These are phyloP conservation scores for Cnemophilus loriae DNA, from an alignment of 2,113 vertebrate species.

Conservation along the genomic window DNA sequence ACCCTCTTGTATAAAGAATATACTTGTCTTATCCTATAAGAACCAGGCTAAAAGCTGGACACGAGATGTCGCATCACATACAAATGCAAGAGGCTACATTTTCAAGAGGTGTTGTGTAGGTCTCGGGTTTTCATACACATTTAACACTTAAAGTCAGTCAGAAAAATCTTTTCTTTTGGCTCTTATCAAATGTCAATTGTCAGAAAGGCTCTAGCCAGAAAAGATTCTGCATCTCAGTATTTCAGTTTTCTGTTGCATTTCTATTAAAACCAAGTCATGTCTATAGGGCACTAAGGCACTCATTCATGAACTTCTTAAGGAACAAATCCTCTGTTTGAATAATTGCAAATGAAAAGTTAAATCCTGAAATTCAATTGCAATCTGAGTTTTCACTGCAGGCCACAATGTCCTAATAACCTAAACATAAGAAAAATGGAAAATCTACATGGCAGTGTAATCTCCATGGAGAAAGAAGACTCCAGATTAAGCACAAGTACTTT, in stretches of 20 bases:
- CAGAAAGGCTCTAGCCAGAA: not conserved
- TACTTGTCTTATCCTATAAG: not conserved
- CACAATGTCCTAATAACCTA: not conserved
- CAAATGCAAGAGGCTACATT: not conserved
- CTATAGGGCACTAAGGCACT: not conserved
- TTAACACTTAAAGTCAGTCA: not conserved
- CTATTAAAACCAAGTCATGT: not conserved
- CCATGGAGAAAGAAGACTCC: not conserved
- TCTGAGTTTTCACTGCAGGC: slow-evolving; percentile 18
- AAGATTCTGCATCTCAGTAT: not conserved
- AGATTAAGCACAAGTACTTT: not conserved
- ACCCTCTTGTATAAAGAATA: not conserved
- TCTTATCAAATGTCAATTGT: not conserved
- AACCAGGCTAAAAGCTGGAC: not conserved
- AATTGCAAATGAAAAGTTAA: slow-evolving; percentile 29
- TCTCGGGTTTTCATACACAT: not conserved
- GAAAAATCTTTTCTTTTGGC: not conserved
- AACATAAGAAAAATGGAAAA: not conserved
- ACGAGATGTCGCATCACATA: rapidly evolving
- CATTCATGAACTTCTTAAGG: slow-evolving; percentile 14
- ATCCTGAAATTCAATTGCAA: slow-evolving; percentile 6
- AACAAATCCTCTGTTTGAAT: slow-evolving; percentile 21
- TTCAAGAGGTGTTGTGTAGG: not conserved
- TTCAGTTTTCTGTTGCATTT: slow-evolving; percentile 19
- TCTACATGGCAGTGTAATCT: not conserved